Conservation (phyloP, 2,797 vertebrate genomes). For the Gymnothorax reevesii region DNA sequence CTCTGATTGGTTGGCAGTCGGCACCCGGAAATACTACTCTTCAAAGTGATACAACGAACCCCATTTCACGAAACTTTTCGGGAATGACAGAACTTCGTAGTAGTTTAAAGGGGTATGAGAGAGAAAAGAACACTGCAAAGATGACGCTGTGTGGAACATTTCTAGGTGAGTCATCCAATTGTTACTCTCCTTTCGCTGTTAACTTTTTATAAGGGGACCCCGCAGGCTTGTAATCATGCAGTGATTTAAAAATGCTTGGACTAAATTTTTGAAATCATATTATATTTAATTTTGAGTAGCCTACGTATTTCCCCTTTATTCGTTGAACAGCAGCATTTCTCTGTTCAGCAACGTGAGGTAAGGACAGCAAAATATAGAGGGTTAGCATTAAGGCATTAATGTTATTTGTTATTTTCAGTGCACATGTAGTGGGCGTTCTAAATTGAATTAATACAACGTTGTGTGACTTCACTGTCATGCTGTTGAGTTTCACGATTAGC, state of each 20-base stretch:
- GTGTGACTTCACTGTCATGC: background rate
- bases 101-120: slow-evolving; percentile 53
- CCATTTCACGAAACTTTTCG: slow-evolving; percentile 70
- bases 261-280: background rate
- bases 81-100: slow-evolving; percentile 64
- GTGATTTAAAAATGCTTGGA: background rate
- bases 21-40: slow-evolving; percentile 38
- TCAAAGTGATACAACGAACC: slow-evolving; percentile 69
- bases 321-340: background rate
- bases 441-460: background rate
- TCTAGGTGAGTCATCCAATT: slow-evolving; percentile 74
- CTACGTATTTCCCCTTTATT: background rate
- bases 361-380: background rate
- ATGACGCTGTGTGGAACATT: slow-evolving; percentile 84
- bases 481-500: background rate
- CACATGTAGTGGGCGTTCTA: background rate
- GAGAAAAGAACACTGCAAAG: slow-evolving; percentile 59
- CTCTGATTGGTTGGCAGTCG: slow-evolving; percentile 68
- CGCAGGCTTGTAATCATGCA: background rate
- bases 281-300: background rate
- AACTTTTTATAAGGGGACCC: background rate
- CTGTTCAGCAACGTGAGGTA: background rate
- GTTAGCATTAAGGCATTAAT: background rate
- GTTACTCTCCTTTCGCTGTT: slow-evolving; percentile 15
- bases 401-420: background rate